Evolutionary conservation across 2,797 vertebrate genomes (phyloP), one percentile per base, ranked within the genome.

Genomic region (Rhincodon typus): DNA sequence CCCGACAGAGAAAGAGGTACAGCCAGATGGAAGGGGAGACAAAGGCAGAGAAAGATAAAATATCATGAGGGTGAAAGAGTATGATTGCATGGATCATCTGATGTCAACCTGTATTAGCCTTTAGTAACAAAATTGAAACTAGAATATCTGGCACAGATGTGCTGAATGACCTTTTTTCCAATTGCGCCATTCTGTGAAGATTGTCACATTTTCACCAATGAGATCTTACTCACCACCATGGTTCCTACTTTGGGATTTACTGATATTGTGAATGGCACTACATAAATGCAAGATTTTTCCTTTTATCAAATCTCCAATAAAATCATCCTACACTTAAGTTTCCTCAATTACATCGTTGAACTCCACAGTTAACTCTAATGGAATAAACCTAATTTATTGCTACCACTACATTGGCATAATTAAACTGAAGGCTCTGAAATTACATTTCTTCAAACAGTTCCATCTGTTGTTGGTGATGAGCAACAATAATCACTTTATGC

Each of bases 341-440:
- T n/a, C 23, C 90, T 69, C 90, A 69, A 93, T 93, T 4, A 93
- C 23, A 12, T 42, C 69, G 62, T 93, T 67, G 62, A 67, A 67
- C 66, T 93, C n/a, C 62, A 13, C 90, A 93, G 19, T n/a, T 25
- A 62, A 1, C 90, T 69, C 6, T 23, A 93, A 93, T 93, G 67
- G 67, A 93, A 67, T 93, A 93, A 93, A 66, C 12, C 57, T 62
- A 66, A 93, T 93, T 69, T 93, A 69, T 69, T 67, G 62, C 69
- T 67, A 93, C 62, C 90, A 93, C 66, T 67, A 25, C 66, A 42
- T 69, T 67, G n/a, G 62, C 88, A 42, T 93, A 93, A 93, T 93
- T 93, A 69, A 93, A 69, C 66, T 69, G n/a, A 69, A 69, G 66
- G n/a, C 34, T 69, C 62, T 93, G 90, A 93, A 93, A 93, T 93